Percentiles rank a stretch among this genome's conserved stretches.
Conservation (phyloP, 2,888 invertebrate species). For the Cheilosia variabilis region DNA sequence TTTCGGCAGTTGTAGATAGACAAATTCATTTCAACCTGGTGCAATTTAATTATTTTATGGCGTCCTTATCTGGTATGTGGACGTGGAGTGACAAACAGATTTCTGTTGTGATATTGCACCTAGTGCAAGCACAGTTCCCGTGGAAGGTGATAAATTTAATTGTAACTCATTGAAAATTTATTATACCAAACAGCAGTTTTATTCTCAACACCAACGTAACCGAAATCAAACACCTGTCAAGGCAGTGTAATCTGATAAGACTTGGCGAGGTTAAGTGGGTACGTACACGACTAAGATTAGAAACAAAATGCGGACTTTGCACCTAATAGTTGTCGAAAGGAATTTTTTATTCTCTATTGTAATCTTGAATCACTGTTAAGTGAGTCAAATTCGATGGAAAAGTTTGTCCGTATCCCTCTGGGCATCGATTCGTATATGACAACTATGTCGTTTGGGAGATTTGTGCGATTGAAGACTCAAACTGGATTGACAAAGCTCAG, state of each 20-base stretch:
- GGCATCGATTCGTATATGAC: conserved; percentile 25
- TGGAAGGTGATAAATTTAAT: background rate
- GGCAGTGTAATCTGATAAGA: conserved; percentile 38
- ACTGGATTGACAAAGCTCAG: too few relatives aligned
- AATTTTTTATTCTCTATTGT: too few relatives aligned
- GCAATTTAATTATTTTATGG: conserved; percentile 3
- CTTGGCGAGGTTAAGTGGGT: conserved; percentile 37
- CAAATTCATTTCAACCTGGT: background rate
- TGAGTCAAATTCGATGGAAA: conserved; percentile 26
- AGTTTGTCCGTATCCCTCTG: conserved; percentile 15
- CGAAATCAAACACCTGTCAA: conserved; percentile 51
- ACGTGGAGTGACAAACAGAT: background rate
- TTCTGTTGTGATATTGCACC: conserved; percentile 15
- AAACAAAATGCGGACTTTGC: conserved; percentile 12
- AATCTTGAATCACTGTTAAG: too few relatives aligned
- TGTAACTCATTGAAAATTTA: conserved; percentile 9
- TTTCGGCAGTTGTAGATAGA: too few relatives aligned
- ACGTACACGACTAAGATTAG: background rate
- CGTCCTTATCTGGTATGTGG: conserved; percentile 4
- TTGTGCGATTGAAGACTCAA: too few relatives aligned
- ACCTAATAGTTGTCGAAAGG: background rate
- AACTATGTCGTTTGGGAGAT: conserved; percentile 21
- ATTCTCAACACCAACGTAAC: background rate
- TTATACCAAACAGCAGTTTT: background rate
- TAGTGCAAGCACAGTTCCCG: conserved; percentile 12